A percentile compares a stretch with the other conserved stretches of the same genome.
Evolutionary conservation across 1,140 invertebrate genomes (phyloP).

Genomic region (Aethina tumida): DNA sequence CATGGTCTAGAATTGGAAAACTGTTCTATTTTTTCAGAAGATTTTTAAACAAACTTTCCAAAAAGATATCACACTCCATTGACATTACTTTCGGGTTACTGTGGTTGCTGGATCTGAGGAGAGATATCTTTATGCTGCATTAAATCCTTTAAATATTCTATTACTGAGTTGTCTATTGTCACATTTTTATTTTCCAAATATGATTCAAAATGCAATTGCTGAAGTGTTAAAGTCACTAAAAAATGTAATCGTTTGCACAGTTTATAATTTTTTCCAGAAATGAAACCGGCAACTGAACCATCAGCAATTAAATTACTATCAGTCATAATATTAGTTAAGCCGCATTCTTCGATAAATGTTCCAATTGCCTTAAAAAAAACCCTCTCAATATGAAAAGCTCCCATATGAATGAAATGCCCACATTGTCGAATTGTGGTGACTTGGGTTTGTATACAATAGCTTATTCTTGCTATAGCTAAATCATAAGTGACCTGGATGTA

Average conservation of each 20-base stretch:
- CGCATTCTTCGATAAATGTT: slow-evolving; percentile 33
- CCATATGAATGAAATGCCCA: slow-evolving; percentile 25
- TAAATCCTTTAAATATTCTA: no score
- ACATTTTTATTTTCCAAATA: no score
- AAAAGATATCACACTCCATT: no score
- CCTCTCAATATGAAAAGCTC: slow-evolving; percentile 11
- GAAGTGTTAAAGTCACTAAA: no score
- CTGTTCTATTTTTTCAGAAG: no score
- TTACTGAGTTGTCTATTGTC: no score
- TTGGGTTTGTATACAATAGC: slow-evolving; percentile 29
- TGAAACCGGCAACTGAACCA: slow-evolving; percentile 12
- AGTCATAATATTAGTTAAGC: slow-evolving; percentile 16
- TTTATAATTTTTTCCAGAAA: slow-evolving; percentile 18
- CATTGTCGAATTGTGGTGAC: slow-evolving; percentile 13
- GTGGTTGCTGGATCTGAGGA: no score
- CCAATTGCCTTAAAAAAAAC: slow-evolving; percentile 12
- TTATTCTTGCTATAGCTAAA: slow-evolving; percentile 34
- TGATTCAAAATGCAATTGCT: no score
- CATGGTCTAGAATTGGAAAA: no score
- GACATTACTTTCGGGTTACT: no score
- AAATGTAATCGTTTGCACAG: slow-evolving; percentile 16
- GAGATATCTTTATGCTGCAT: no score
- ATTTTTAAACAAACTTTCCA: no score
- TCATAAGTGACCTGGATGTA: slow-evolving; percentile 30
- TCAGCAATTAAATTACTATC: slow-evolving; percentile 9